Conservation (phyloP, 2,113 vertebrate genomes). For the Hemiscyllium ocellatum region DNA sequence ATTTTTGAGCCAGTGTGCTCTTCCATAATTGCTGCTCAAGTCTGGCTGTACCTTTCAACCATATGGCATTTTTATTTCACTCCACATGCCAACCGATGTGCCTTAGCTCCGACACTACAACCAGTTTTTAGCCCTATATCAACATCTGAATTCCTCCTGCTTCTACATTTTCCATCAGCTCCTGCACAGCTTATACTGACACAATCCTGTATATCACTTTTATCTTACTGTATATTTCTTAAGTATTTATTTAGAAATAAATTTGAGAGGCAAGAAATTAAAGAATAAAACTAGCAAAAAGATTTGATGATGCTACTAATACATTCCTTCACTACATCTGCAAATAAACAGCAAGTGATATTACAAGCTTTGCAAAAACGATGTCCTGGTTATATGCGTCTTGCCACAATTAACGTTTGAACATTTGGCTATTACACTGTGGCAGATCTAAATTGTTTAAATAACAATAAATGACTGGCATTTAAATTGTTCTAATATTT, state of each 20-base stretch:
- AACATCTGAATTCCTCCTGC: not conserved
- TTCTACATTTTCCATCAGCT: not conserved
- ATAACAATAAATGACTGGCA: not conserved
- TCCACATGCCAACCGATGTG: not conserved
- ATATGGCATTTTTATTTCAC: not conserved
- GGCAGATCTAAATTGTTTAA: not conserved
- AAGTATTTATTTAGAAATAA: not conserved
- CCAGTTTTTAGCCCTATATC: not conserved
- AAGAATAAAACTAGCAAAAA: not conserved
- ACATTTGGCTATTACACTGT: not conserved
- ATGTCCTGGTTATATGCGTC: not conserved
- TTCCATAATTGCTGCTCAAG: not conserved
- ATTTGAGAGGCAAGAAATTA: not conserved
- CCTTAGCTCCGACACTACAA: not conserved
- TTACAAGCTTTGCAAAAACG: not conserved
- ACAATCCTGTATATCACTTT: not conserved
- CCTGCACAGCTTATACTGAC: not conserved
- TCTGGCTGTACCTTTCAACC: not conserved
- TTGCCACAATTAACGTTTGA: not conserved
- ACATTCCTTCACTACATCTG: not conserved
- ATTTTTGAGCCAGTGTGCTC: not conserved
- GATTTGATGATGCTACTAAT: not conserved
- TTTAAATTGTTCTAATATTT: not conserved
- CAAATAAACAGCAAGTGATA: not conserved
- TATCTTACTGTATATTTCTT: not conserved